Conservation (phyloP, 2,113 vertebrate species). For the Pelobates fuscus region DNA sequence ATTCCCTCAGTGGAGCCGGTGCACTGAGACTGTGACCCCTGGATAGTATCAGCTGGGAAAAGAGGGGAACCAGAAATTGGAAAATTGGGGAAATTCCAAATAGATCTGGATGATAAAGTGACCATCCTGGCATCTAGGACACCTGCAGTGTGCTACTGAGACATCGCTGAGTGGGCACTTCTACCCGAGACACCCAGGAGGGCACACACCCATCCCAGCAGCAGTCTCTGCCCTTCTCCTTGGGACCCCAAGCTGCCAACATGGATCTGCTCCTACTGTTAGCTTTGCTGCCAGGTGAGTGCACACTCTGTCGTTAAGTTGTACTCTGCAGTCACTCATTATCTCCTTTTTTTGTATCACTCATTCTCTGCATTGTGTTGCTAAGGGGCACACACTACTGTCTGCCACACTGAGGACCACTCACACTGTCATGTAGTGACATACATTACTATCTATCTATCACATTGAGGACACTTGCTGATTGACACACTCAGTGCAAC, state of each 20-base stretch:
- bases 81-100: too few species aligned
- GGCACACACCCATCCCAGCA: not conserved
- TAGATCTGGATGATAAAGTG: too few species aligned
- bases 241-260: not conserved
- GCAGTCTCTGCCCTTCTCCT: not conserved
- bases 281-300: slow-evolving; percentile 39
- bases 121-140: too few species aligned
- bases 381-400: not conserved
- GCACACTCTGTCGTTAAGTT: not conserved
- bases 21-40: not conserved
- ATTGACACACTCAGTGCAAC: not conserved
- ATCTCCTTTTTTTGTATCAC: too few species aligned
- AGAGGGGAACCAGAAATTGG: too few species aligned
- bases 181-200: not conserved
- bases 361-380: not conserved
- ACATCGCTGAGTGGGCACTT: too few species aligned
- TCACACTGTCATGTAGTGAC: not conserved
- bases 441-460: too few species aligned
- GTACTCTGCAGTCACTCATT: not conserved
- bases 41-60: too few species aligned
- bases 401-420: not conserved
- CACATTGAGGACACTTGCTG: not conserved
- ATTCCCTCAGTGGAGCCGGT: slow-evolving; percentile 13
- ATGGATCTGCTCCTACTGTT: slow-evolving; percentile 27
- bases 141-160: too few species aligned